phyloP scores from a whole-genome alignment of 2,113 vertebrate genomes.

The Rallus limicola region DNA sequence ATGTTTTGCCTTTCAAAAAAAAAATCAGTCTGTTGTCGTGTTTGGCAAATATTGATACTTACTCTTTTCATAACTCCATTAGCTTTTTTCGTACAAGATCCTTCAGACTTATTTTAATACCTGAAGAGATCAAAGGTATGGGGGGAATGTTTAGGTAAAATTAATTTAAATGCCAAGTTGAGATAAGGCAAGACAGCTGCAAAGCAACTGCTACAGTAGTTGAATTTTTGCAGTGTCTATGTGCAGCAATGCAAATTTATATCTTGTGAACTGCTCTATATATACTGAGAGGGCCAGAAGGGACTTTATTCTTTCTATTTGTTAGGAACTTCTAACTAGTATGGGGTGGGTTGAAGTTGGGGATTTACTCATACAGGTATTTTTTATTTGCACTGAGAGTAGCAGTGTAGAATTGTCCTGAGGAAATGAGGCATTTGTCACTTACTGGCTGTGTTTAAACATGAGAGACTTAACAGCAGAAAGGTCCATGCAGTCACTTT shows the following conservation, averaged over 20 bases:
- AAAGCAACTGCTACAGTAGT: background rate
- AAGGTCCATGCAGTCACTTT: background rate
- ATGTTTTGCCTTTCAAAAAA: background rate
- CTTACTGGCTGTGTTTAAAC: background rate
- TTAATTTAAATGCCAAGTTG: background rate
- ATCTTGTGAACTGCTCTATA: background rate
- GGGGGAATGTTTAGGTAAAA: background rate
- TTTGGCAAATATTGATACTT: background rate
- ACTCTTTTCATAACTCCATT: background rate
- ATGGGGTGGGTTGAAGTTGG: background rate
- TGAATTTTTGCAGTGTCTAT: background rate
- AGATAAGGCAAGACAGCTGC: background rate
- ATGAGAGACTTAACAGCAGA: background rate
- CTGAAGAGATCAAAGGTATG: background rate
- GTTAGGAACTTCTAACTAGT: background rate
- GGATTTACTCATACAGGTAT: rapidly evolving
- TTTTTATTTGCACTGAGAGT: background rate
- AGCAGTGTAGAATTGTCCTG: background rate
- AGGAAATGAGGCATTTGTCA: background rate
- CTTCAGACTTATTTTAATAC: background rate
- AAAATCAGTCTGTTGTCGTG: background rate
- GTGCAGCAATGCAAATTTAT: background rate
- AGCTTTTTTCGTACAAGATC: background rate
- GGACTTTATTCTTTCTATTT: background rate
- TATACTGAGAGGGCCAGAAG: background rate